A percentile compares a stretch with the other conserved stretches of the same genome.
phyloP scores from a whole-genome alignment of 1,140 invertebrate genomes.

The Pseudomyrmex pallidus region DNA sequence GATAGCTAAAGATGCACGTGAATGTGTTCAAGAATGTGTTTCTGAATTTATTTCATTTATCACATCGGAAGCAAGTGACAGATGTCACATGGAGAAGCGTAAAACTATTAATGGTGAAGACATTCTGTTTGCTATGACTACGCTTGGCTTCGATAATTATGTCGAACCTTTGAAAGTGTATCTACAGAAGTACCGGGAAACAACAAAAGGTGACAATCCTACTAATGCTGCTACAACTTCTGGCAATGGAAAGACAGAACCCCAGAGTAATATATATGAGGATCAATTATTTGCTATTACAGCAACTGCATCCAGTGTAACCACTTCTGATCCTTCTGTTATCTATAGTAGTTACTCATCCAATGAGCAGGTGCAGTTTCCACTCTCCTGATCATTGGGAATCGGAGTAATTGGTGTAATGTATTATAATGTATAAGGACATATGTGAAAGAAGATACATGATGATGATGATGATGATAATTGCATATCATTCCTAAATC shows the following conservation, averaged over 20 bases:
- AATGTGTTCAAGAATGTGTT: slow-evolving; percentile 99
- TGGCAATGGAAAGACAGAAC: slow-evolving; percentile 80
- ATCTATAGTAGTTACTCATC: slow-evolving; percentile 83
- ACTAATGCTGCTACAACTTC: slow-evolving; percentile 59
- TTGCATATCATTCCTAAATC: background rate
- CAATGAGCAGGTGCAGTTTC: slow-evolving; percentile 84
- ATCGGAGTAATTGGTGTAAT: slow-evolving; percentile 60
- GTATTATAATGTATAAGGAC: slow-evolving; percentile 33
- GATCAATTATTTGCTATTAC: slow-evolving; percentile 84
- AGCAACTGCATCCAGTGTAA: slow-evolving; percentile 78
- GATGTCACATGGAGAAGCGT: slow-evolving; percentile 98
- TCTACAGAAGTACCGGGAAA: slow-evolving; percentile 98
- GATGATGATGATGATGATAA: background rate
- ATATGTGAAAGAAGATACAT: slow-evolving; percentile 38
- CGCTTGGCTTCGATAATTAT: slow-evolving; percentile 99
- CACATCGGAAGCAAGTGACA: slow-evolving; percentile 98
- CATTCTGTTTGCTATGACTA: slow-evolving; percentile 98
- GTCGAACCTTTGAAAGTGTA: slow-evolving; percentile 98
- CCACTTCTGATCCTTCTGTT: slow-evolving; percentile 83
- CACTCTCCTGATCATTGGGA: slow-evolving; percentile 79
- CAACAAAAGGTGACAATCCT: slow-evolving; percentile 85
- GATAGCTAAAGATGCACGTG: slow-evolving; percentile 99
- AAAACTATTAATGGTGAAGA: slow-evolving; percentile 99
- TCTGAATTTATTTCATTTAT: slow-evolving; percentile 99
- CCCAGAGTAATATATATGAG: slow-evolving; percentile 79